Base-by-base conservation (phyloP, 2,888 invertebrate genomes). In the Caenorhabditis sp. region DNA sequence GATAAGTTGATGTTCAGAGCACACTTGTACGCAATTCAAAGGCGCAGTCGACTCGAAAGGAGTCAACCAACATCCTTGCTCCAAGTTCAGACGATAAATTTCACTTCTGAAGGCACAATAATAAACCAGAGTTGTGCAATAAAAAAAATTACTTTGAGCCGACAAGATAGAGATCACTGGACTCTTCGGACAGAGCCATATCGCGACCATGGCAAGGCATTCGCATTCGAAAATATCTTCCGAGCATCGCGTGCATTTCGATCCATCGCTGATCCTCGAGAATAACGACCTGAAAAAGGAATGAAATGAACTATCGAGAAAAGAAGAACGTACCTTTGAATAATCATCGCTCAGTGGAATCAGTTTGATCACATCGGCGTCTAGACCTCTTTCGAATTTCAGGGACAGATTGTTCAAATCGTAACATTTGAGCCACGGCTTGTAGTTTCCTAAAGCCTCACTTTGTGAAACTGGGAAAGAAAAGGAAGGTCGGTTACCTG, bases 311-410 rank as follows among this genome's bases (percentile, higher is more conserved):
- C n/a, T n/a, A n/a, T n/a, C n/a, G n/a, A n/a, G n/a, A n/a, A n/a
- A n/a, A n/a, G n/a, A n/a, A n/a, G 15, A 35, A 9, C 45, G n/a
- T 45, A 94, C 95, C 92, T 99, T 99, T 83, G 95, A 93, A 89
- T 96, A 99, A 90, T 98, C 98, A 86, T 98, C 96, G 85, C 95
- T 95, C 32, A 99, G 91, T 83, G 94, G 92, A 90, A 95, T 93
- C 91, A 97, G 95, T 78, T 94, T 94, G n/a, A 96, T 93, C 48
- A 96, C 95, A 91, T 99, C 97, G 0, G 96, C 93, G 91, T 99
- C 99, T 87, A 98, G 93, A 89, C 99, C 97, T 80, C 98, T 92
- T 90, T 99, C 98, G 91, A 99, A 99, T 91, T 99, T 99, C 86
- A 97, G 91, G 0, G 97, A 95, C 81, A 99, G 91, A 90, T 99